Evolutionary conservation across 1,140 invertebrate species (phyloP).

Genomic region (Leptoteleia sp.): DNA sequence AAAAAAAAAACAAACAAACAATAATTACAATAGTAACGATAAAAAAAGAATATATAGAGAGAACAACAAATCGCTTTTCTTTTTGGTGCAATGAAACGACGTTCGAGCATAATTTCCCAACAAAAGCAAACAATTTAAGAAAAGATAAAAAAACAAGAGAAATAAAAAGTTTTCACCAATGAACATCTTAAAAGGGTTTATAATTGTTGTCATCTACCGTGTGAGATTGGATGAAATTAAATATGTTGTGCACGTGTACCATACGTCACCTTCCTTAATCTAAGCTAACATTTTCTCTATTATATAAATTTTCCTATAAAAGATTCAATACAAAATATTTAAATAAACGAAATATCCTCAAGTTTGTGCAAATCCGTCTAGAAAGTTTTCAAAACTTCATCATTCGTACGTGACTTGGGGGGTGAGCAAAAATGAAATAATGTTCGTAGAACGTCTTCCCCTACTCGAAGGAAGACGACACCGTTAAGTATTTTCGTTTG

Average conservation of each 20-base stretch:
- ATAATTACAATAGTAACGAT: background rate
- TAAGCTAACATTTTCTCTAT: conserved; percentile 35
- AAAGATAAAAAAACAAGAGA: conserved; percentile 13
- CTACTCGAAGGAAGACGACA: background rate
- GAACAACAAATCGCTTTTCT: conserved; percentile 20
- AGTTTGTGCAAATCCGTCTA: conserved; percentile 11
- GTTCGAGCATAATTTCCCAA: conserved; percentile 19
- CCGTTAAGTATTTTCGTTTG: too few relatives aligned
- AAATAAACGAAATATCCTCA: conserved; percentile 51
- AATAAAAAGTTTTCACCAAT: conserved; percentile 5
- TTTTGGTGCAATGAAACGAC: too few relatives aligned
- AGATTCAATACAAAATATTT: conserved; percentile 63
- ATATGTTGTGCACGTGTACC: conserved; percentile 21
- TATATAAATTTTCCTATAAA: conserved; percentile 60
- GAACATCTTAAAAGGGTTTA: background rate
- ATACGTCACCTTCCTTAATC: conserved; percentile 43
- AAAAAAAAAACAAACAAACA: conserved; percentile 9
- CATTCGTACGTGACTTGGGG: too few relatives aligned
- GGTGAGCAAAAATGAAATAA: too few relatives aligned
- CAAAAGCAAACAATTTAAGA: too few relatives aligned
- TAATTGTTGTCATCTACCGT: conserved; percentile 6
- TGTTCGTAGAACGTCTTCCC: background rate
- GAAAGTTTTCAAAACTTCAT: conserved; percentile 6
- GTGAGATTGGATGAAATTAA: conserved; percentile 26
- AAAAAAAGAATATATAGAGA: background rate